phyloP scores from a whole-genome alignment of 2,888 invertebrate genomes.

The Diabrotica balteata region DNA sequence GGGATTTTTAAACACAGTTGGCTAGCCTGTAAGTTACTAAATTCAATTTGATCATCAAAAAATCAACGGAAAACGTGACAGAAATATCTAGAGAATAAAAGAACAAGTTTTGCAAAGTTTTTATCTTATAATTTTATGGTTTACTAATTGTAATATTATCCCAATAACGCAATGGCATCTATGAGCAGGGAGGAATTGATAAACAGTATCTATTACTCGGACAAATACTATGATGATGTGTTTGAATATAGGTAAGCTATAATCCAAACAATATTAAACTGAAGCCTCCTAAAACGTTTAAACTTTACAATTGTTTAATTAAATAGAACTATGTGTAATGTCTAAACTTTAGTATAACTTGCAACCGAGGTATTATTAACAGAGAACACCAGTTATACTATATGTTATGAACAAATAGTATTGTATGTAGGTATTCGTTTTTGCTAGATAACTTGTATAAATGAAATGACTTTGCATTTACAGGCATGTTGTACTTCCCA shows the following conservation, averaged over 20 bases:
- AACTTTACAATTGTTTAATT: no score
- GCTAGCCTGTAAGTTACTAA: constrained; percentile 15
- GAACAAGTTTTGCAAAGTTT: not conserved
- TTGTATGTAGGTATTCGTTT: no score
- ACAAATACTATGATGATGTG: constrained; percentile 90
- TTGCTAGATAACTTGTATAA: no score
- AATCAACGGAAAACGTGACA: constrained; percentile 23
- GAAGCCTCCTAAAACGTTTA: no score
- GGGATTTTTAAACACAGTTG: no score
- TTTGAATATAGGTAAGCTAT: constrained; percentile 86
- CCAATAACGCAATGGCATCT: constrained; percentile 2
- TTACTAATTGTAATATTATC: constrained; percentile 11
- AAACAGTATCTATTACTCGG: constrained; percentile 89
- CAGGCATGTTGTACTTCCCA: constrained; percentile 94
- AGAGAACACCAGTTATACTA: no score
- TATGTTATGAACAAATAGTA: no score
- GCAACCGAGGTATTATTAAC: no score
- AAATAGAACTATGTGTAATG: no score
- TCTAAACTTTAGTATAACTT: no score
- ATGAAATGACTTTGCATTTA: not conserved
- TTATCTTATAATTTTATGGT: not conserved
- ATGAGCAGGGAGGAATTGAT: constrained; percentile 55
- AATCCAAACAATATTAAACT: constrained; percentile 1
- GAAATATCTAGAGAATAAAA: constrained; percentile 5
- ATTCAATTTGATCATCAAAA: constrained; percentile 24